Evolutionary conservation across 2,888 invertebrate genomes (phyloP).

Genomic region (Calameuta filiformis): DNA sequence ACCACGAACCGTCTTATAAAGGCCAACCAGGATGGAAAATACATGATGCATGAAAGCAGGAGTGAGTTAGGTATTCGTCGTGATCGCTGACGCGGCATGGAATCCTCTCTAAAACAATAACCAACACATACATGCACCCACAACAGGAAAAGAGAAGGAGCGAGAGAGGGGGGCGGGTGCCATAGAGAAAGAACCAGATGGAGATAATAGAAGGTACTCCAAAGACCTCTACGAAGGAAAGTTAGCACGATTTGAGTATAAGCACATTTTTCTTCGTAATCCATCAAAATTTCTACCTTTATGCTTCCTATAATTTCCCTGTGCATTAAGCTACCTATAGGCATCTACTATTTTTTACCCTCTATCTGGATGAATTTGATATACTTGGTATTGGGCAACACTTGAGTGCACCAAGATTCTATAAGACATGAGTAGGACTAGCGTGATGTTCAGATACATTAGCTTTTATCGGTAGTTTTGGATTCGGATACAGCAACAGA

Average conservation of each 20-base stretch:
- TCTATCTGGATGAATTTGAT: neutral
- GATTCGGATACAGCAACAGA: neutral
- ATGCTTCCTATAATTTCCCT: neutral
- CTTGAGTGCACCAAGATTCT: neutral
- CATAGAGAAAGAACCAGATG: neutral
- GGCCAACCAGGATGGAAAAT: neutral
- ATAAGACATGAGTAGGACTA: neutral
- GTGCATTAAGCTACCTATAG: neutral
- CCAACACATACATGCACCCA: conserved; percentile 26
- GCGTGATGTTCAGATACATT: neutral
- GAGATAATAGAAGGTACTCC: neutral
- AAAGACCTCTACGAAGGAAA: conserved; percentile 21
- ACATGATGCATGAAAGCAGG: neutral
- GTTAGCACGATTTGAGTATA: conserved; percentile 25
- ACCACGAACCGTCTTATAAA: neutral
- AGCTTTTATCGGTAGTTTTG: neutral
- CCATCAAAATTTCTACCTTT: neutral
- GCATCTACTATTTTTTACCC: neutral
- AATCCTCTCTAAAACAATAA: conserved; percentile 46
- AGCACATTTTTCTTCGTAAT: conserved; percentile 24
- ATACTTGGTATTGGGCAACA: neutral
- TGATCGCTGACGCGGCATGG: conserved; percentile 29
- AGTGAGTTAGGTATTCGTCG: neutral
- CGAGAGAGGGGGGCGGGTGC: neutral
- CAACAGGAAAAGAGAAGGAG: neutral